Percentiles rank a stretch among this genome's conserved stretches.
These are phyloP conservation scores for Salminus brasiliensis DNA, from an alignment of 2,113 vertebrate genomes.

Conservation along the genomic window DNA sequence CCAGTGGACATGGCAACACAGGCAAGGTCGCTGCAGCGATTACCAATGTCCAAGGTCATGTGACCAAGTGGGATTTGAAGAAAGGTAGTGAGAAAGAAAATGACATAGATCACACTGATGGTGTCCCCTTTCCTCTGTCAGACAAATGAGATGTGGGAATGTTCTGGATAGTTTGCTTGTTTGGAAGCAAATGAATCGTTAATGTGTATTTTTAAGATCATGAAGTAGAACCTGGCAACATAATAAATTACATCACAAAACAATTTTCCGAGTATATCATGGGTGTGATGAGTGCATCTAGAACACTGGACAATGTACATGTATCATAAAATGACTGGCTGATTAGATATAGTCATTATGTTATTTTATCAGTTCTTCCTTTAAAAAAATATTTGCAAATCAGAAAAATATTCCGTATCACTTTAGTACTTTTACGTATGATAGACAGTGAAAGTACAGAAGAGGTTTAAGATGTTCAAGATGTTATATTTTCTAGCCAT, in stretches of 20 bases:
- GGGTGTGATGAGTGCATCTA: too few species aligned
- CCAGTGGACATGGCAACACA: slow-evolving; percentile 63
- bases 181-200: slow-evolving; percentile 4
- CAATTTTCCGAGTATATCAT: neutral
- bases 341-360: too few species aligned
- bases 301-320: too few species aligned
- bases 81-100: slow-evolving; percentile 64
- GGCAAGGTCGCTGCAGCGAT: slow-evolving; percentile 69
- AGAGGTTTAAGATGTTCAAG: too few species aligned
- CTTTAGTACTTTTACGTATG: too few species aligned
- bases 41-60: slow-evolving; percentile 67
- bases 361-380: too few species aligned
- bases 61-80: slow-evolving; percentile 69
- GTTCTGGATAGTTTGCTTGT: slow-evolving; percentile 8
- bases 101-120: slow-evolving; percentile 69
- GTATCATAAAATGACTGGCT: too few species aligned
- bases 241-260: neutral
- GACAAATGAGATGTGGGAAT: slow-evolving; percentile 24
- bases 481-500: too few species aligned
- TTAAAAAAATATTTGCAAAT: too few species aligned
- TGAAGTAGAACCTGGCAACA: neutral
- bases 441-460: too few species aligned
- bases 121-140: slow-evolving; percentile 58
- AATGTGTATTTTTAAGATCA: slow-evolving; percentile 7
- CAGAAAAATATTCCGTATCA: too few species aligned